Base-by-base conservation (phyloP, 2,797 vertebrate genomes). In the Argya squamiceps region DNA sequence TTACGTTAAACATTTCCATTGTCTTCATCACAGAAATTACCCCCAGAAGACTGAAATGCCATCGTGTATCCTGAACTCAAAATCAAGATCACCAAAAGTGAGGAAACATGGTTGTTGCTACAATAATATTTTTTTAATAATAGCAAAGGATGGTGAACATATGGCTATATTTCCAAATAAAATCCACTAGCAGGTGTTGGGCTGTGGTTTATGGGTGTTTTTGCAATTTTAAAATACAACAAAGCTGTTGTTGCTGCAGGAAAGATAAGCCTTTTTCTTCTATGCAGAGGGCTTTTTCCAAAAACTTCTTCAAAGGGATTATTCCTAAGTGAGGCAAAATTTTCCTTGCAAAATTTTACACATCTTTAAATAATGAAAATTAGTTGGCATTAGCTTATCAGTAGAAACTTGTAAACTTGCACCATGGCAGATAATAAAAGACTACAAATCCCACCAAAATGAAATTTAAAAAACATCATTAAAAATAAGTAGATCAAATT, bases 231-330 rank as follows among this genome's bases (percentile, higher is more conserved):
- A 39, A 82, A 64, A 69, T 62, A 91, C 90, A 90, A 58, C 82
- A 95, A 96, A 96, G 69, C 83, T 96, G 81, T 94, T 63, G 50
- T 36, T 88, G 77, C 84, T 93, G 67, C 89, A 96, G 93, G 97
- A 96, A 95, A 95, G 76, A 96, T 80, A 89, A 96, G 36, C 36
- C 91, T 84, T 88, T 92, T 89, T 88, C 95, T 97, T 95, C 90
- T 92, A 46, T 46, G 13, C 86, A 67, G 91, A 60, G 43, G 65
- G 39, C 60, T 95, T 83, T 91, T 96, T 92, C 80, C 74, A 92
- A 94, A 94, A 86, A 16, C 5, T 82, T 85, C 88, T 47, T 63
- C 89, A 78, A 92, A 96, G 52, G 24, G 43, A 70, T n/a, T 92
- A 84, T 50, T 96, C 60, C 87, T 87, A 88, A 78, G 26, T 27